Conservation (phyloP, 2,888 invertebrate species). For the Hypolimnas misippus region DNA sequence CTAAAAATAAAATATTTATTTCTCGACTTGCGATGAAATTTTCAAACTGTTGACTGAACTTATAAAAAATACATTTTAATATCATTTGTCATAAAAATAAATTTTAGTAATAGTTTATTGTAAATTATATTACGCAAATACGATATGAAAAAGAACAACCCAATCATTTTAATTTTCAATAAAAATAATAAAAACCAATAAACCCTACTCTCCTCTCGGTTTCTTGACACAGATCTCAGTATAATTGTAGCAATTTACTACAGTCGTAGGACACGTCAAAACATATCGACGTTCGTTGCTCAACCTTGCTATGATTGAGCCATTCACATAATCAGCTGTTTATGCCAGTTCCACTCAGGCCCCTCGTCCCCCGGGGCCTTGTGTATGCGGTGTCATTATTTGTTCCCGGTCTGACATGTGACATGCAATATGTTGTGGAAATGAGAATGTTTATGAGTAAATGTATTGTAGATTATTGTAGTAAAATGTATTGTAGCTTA, state of each 20-base stretch:
- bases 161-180: not conserved
- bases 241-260: constrained; percentile 79
- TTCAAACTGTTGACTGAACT: too few species aligned
- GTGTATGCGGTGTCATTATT: constrained; percentile 37
- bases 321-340: constrained; percentile 69
- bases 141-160: too few species aligned
- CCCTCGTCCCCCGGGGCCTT: constrained; percentile 59
- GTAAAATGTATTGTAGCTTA: not conserved
- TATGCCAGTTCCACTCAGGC: constrained; percentile 52
- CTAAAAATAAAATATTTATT: too few species aligned
- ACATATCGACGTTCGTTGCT: constrained; percentile 75
- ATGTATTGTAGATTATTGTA: constrained; percentile 2
- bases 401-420: constrained; percentile 39
- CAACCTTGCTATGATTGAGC: constrained; percentile 72
- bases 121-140: too few species aligned
- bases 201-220: constrained; percentile 56
- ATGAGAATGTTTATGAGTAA: constrained; percentile 25
- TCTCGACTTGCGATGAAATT: too few species aligned
- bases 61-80: too few species aligned
- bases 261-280: constrained; percentile 71
- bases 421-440: constrained; percentile 38
- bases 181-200: constrained; percentile 2
- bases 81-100: too few species aligned
- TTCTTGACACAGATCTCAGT: constrained; percentile 75
- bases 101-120: too few species aligned